Evolutionary conservation across 2,797 vertebrate genomes (phyloP).

Genomic region (Acridotheres tristis): DNA sequence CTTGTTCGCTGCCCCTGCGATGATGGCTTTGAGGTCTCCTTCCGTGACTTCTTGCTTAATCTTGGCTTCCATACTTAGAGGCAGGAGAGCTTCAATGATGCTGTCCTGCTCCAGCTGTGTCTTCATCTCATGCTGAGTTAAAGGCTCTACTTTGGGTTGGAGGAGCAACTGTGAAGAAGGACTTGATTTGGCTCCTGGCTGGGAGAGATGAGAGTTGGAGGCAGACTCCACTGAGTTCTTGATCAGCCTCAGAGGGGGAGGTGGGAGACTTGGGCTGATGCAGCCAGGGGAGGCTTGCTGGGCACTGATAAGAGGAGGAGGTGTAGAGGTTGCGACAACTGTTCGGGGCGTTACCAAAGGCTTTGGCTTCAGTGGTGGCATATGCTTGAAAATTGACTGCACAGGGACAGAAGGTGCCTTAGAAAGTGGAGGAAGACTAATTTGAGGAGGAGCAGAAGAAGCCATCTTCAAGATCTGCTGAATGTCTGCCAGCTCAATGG

Average conservation of each 20-base stretch:
- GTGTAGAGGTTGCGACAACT: conserved; percentile 87
- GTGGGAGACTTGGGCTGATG: conserved; percentile 91
- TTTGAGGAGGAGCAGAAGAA: conserved; percentile 84
- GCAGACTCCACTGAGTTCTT: conserved; percentile 78
- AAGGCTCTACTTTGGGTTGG: conserved; percentile 70
- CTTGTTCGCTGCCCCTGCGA: conserved; percentile 74
- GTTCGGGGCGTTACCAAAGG: conserved; percentile 89
- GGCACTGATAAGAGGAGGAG: conserved; percentile 88
- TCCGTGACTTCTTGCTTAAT: conserved; percentile 88
- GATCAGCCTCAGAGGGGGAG: conserved; percentile 81
- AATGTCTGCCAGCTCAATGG: conserved; percentile 91
- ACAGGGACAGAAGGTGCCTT: conserved; percentile 79
- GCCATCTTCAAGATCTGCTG: conserved; percentile 97
- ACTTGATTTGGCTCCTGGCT: conserved; percentile 65
- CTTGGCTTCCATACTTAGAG: conserved; percentile 83
- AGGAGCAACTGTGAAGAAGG: conserved; percentile 64
- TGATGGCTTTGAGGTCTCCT: conserved; percentile 82
- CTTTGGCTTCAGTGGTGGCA: conserved; percentile 93
- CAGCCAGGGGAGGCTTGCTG: conserved; percentile 93
- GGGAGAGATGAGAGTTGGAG: conserved; percentile 67
- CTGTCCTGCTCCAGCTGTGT: conserved; percentile 87
- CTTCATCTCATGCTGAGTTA: conserved; percentile 78
- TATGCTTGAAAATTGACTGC: conserved; percentile 86
- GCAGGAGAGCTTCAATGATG: conserved; percentile 84
- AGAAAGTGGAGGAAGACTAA: conserved; percentile 84